Conservation (phyloP, 2,888 invertebrate species). For the Serripes groenlandicus region DNA sequence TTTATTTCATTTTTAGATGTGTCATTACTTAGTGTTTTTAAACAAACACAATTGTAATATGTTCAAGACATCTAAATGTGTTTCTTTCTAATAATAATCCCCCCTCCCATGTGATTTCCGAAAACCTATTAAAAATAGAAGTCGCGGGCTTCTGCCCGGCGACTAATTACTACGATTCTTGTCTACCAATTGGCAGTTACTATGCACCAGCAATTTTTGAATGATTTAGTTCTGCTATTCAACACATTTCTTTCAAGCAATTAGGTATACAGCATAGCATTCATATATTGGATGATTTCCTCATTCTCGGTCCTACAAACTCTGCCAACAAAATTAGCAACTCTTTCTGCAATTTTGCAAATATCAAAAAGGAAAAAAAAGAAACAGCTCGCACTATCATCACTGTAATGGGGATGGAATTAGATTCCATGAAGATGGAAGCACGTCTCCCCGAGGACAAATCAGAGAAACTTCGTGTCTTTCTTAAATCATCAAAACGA, state of each 20-base stretch:
- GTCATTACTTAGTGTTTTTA: too few species aligned
- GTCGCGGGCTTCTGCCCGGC: too few species aligned
- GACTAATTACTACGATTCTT: slow-evolving; percentile 47
- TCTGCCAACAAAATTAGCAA: too few species aligned
- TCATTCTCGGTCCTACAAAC: too few species aligned
- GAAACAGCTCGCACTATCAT: slow-evolving; percentile 6
- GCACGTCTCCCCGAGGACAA: slow-evolving; percentile 42
- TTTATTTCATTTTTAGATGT: too few species aligned
- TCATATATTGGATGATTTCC: slow-evolving; percentile 48
- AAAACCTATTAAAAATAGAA: too few species aligned
- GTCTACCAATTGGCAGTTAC: slow-evolving; percentile 38
- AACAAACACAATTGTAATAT: too few species aligned
- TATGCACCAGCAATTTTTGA: slow-evolving; percentile 44
- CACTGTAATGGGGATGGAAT: slow-evolving; percentile 44
- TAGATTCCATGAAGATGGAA: slow-evolving; percentile 49
- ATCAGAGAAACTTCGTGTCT: slow-evolving; percentile 8
- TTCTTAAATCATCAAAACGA: background rate
- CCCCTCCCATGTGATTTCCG: too few species aligned
- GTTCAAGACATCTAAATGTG: too few species aligned
- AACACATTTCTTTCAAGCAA: slow-evolving; percentile 3
- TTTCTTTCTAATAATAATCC: too few species aligned
- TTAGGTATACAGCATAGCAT: slow-evolving; percentile 7
- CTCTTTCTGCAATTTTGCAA: too few species aligned
- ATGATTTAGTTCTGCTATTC: slow-evolving; percentile 18
- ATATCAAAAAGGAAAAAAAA: slow-evolving; percentile 43